Conservation (phyloP, 2,113 vertebrate species). For the chimpanzee (Pan troglodytes) region DNA sequence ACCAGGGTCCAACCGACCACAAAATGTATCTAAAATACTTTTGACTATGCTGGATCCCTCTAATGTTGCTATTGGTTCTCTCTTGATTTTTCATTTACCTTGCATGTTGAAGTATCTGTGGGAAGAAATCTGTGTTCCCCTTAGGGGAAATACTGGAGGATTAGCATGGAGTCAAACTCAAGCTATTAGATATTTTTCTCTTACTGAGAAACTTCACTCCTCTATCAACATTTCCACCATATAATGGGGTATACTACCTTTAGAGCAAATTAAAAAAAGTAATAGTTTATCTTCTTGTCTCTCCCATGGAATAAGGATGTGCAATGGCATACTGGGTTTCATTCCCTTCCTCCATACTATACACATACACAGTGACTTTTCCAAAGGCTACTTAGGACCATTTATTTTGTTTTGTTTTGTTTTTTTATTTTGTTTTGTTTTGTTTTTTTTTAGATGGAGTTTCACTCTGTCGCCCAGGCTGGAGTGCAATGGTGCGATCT, state of each 20-base stretch:
- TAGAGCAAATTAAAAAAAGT: background rate
- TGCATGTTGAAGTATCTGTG: background rate
- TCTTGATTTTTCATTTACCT: background rate
- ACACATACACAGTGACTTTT: background rate
- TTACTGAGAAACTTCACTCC: background rate
- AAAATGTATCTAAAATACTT: background rate
- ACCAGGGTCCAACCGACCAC: background rate
- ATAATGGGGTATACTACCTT: background rate
- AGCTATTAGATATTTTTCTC: background rate
- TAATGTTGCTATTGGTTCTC: background rate
- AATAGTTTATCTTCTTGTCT: background rate
- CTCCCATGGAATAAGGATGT: background rate
- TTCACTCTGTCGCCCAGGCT: too few relatives aligned
- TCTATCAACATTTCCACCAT: background rate
- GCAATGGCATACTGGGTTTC: background rate
- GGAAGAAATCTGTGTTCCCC: background rate
- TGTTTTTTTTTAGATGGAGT: too few relatives aligned
- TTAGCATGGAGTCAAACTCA: background rate
- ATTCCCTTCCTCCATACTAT: background rate
- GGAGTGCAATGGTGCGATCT: too few relatives aligned
- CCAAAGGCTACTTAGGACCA: background rate
- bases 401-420: background rate
- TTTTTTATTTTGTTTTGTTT: too few relatives aligned
- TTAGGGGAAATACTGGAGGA: background rate
- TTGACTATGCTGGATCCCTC: background rate